These are phyloP conservation scores for Chironomus tepperi DNA, from an alignment of 1,140 invertebrate genomes.

Conservation along the genomic window DNA sequence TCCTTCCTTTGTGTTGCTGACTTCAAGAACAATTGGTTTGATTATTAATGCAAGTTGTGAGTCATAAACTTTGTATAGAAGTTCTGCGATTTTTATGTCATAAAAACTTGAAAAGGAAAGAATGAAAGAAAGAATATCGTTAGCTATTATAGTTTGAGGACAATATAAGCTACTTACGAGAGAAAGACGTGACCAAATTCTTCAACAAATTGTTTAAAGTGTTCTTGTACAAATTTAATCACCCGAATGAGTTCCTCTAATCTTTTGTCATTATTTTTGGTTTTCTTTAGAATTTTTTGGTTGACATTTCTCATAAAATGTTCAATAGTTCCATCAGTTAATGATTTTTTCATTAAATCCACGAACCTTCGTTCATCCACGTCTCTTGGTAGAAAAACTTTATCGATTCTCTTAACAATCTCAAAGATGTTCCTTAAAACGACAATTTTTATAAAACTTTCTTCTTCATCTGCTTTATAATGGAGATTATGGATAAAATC, in stretches of 20 bases:
- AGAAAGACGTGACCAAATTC: conserved; percentile 72
- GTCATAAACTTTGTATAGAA: conserved; percentile 67
- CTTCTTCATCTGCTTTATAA: conserved; percentile 60
- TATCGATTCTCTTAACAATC: conserved; percentile 50
- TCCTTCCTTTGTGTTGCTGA: conserved; percentile 52
- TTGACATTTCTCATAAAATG: not conserved
- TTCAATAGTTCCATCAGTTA: not conserved
- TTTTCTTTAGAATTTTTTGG: not conserved
- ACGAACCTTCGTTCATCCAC: conserved; percentile 43
- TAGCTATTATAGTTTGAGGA: not conserved
- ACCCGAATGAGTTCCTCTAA: conserved; percentile 71
- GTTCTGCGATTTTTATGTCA: conserved; percentile 58
- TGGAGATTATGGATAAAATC: conserved; percentile 62
- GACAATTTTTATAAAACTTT: conserved; percentile 54
- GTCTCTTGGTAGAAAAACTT: conserved; percentile 48
- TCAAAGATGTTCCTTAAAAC: conserved; percentile 45
- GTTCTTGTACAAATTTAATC: conserved; percentile 68
- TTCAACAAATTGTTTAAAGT: conserved; percentile 70
- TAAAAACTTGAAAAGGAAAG: conserved; percentile 50
- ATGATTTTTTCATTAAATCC: not conserved
- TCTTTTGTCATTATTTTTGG: conserved; percentile 46
- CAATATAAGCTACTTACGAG: conserved; percentile 38
- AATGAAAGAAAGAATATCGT: not conserved
- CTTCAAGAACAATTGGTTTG: conserved; percentile 57
- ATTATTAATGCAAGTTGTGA: conserved; percentile 62